Conservation (phyloP, 2,797 vertebrate species). For the Luscinia megarhynchos region DNA sequence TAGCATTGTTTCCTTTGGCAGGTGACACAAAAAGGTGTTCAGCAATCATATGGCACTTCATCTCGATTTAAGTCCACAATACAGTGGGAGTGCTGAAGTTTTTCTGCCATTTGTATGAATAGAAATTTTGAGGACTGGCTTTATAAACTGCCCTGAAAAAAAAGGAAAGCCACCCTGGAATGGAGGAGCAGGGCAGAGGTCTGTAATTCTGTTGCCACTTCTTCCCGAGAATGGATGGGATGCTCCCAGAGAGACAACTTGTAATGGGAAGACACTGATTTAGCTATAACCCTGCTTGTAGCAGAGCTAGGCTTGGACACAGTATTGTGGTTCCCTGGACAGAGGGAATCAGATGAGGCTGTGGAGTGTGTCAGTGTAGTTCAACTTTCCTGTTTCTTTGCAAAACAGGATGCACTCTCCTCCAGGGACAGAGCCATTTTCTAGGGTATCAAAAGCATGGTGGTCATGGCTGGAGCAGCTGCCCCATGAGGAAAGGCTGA, state of each 20-base stretch:
- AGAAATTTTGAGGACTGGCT: background rate
- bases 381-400: background rate
- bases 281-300: background rate
- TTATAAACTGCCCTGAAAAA: background rate
- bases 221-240: background rate
- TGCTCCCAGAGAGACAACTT: background rate
- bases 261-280: background rate
- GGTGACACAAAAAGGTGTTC: background rate
- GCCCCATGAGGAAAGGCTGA: accelerated
- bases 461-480: background rate
- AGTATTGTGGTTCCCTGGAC: background rate
- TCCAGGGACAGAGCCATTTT: background rate
- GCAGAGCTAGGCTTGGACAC: background rate
- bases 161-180: background rate
- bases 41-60: background rate
- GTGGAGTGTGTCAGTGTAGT: background rate
- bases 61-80: background rate
- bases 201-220: background rate
- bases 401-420: background rate
- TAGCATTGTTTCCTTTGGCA: background rate
- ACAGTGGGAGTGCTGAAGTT: background rate
- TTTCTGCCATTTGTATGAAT: background rate
- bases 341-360: background rate
- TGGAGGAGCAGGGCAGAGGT: background rate
- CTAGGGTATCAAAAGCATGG: background rate